A percentile compares a stretch with the other conserved stretches of the same genome.
Evolutionary conservation across 2,888 invertebrate species (phyloP).

Genomic region (Parasteatoda lunata): DNA sequence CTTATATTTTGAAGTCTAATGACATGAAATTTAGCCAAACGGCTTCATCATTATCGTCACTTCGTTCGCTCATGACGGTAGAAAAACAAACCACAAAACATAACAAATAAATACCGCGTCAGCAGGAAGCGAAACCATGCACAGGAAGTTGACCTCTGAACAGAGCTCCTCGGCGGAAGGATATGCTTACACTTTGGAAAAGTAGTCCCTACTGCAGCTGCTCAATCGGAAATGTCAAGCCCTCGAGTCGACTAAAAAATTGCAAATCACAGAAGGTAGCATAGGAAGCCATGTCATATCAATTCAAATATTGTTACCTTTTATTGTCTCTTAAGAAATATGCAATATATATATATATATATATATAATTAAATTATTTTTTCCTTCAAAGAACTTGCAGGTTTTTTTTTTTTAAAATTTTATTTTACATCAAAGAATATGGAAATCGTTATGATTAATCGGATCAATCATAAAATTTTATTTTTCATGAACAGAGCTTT

Average conservation of each 20-base stretch:
- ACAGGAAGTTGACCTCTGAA: constrained; percentile 49
- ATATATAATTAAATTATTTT: too few species aligned
- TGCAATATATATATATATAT: too few species aligned
- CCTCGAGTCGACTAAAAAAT: not conserved
- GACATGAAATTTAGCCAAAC: not conserved
- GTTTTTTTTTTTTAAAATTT: too few species aligned
- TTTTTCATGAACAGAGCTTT: too few species aligned
- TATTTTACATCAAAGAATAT: too few species aligned
- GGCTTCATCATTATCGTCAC: not conserved
- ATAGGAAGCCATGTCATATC: not conserved
- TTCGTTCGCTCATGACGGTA: not conserved
- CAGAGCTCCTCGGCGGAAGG: constrained; percentile 35
- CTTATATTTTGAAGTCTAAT: not conserved
- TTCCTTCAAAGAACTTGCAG: too few species aligned
- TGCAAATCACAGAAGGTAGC: not conserved
- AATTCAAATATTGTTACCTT: too few species aligned
- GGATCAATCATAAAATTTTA: too few species aligned
- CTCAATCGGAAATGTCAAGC: constrained; percentile 4
- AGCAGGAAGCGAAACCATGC: constrained; percentile 3
- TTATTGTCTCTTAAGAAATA: too few species aligned
- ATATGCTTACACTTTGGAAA: constrained; percentile 34
- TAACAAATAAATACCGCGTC: constrained; percentile 29
- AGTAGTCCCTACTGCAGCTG: constrained; percentile 43
- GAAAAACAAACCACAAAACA: constrained; percentile 35
- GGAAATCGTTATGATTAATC: too few species aligned